A percentile compares a stretch with the other conserved stretches of the same genome.
Evolutionary conservation across 2,113 vertebrate genomes (phyloP).

Genomic region (Gobius niger): DNA sequence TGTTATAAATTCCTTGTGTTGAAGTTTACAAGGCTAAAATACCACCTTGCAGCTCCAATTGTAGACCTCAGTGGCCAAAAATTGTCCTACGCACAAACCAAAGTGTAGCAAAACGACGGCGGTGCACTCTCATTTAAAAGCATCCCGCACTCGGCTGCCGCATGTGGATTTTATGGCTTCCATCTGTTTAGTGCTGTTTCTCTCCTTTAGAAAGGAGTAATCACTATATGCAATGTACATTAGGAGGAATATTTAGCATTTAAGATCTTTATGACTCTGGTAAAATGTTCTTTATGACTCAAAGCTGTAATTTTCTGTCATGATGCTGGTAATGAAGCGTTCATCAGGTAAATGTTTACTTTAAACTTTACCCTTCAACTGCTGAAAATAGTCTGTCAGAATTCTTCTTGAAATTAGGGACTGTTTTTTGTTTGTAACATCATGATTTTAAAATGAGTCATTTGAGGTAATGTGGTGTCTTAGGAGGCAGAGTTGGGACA

Average conservation of each 20-base stretch:
- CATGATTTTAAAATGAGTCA: too few relatives aligned
- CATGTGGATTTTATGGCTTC: conserved; percentile 30
- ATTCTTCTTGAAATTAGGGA: background rate
- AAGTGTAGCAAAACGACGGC: conserved; percentile 10
- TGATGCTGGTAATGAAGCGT: background rate
- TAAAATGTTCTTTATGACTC: background rate
- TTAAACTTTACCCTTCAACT: too few relatives aligned
- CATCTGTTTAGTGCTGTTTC: conserved; percentile 21
- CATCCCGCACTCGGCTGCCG: conserved; percentile 21
- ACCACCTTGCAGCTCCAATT: background rate
- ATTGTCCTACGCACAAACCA: background rate
- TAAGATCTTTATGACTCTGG: background rate
- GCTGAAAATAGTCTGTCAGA: too few relatives aligned
- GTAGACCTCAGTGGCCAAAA: background rate
- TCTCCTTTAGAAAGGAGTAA: conserved; percentile 24
- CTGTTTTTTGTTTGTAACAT: background rate
- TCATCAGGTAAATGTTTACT: too few relatives aligned
- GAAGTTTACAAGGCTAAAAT: conserved; percentile 5
- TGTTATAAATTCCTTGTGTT: background rate
- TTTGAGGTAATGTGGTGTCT: too few relatives aligned
- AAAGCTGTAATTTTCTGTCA: background rate
- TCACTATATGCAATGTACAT: conserved; percentile 12
- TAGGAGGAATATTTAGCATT: conserved; percentile 2
- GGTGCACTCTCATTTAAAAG: conserved; percentile 8
- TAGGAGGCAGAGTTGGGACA: too few relatives aligned